Evolutionary conservation across 2,113 vertebrate genomes (phyloP).

Genomic region (Melanotaenia duboulayi): DNA sequence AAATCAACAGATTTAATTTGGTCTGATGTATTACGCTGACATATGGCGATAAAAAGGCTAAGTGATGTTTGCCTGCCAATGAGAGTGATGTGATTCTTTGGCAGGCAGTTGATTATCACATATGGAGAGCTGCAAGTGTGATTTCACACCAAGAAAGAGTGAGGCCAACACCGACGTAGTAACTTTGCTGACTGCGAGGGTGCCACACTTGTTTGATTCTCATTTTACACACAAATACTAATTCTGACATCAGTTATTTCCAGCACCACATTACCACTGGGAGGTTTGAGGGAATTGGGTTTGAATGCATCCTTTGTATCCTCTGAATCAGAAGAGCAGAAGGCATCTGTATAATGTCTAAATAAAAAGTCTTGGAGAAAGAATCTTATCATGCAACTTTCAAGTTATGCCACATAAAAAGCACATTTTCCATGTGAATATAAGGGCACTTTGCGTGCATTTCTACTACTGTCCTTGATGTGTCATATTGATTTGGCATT

Average conservation of each 20-base stretch:
- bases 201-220: conserved; percentile 9
- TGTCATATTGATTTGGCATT: background rate
- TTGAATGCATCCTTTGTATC: conserved; percentile 48
- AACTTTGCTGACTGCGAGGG: background rate
- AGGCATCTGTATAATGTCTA: conserved; percentile 11
- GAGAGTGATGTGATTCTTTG: conserved; percentile 26
- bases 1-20: conserved; percentile 1
- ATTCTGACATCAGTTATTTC: background rate
- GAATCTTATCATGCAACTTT: background rate
- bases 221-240: background rate
- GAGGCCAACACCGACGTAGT: conserved; percentile 2
- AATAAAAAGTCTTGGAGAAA: conserved; percentile 4
- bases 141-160: conserved; percentile 25
- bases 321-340: conserved; percentile 15
- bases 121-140: conserved; percentile 40
- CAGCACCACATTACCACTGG: conserved; percentile 12
- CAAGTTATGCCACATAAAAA: conserved; percentile 1
- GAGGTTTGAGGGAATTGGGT: conserved; percentile 21
- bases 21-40: conserved; percentile 11
- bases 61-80: conserved; percentile 9
- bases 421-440: background rate
- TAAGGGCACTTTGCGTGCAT: background rate
- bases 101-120: conserved; percentile 36
- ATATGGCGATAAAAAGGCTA: conserved; percentile 12
- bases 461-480: background rate